A percentile compares a stretch with the other conserved stretches of the same genome.
phyloP scores from a whole-genome alignment of 2,797 vertebrate genomes.

The Chaunax sp. region DNA sequence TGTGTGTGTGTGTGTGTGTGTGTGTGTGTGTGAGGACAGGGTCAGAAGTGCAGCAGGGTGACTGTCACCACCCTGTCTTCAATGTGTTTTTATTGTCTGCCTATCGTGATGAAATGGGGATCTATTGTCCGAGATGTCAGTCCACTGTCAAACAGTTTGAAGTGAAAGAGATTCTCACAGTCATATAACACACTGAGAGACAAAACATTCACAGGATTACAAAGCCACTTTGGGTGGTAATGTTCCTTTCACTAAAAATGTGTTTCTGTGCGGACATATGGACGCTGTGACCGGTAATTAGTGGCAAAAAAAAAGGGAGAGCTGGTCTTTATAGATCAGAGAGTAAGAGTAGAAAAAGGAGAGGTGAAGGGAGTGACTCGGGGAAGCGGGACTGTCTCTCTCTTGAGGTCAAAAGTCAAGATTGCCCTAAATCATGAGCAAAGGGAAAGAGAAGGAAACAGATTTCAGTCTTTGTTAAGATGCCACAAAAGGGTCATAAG shows the following conservation, averaged over 20 bases:
- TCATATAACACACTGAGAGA: conserved; percentile 45
- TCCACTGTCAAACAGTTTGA: conserved; percentile 56
- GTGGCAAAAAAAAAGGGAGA: conserved; percentile 9
- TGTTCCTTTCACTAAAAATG: conserved; percentile 45
- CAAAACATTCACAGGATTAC: conserved; percentile 46
- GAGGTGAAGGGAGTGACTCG: conserved; percentile 11
- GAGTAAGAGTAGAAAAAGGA: background rate
- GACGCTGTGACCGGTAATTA: conserved; percentile 41
- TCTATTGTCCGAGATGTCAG: conserved; percentile 68
- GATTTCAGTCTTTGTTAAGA: conserved; percentile 11
- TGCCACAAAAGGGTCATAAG: conserved; percentile 29
- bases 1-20: conserved; percentile 8
- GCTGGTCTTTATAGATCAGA: conserved; percentile 32
- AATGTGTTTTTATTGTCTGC: conserved; percentile 66
- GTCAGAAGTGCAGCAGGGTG: conserved; percentile 64
- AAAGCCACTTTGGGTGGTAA: conserved; percentile 47
- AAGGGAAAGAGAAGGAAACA: conserved; percentile 2
- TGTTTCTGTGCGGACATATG: conserved; percentile 44
- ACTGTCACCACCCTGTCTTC: conserved; percentile 62
- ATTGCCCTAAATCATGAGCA: conserved; percentile 45
- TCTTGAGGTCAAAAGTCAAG: conserved; percentile 51
- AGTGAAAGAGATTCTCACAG: conserved; percentile 51
- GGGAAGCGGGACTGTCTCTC: conserved; percentile 51
- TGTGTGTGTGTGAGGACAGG: conserved; percentile 37
- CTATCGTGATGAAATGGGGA: conserved; percentile 36